These are phyloP conservation scores for Spodoptera frugiperda DNA, from an alignment of 1,140 invertebrate genomes.

Conservation along the genomic window DNA sequence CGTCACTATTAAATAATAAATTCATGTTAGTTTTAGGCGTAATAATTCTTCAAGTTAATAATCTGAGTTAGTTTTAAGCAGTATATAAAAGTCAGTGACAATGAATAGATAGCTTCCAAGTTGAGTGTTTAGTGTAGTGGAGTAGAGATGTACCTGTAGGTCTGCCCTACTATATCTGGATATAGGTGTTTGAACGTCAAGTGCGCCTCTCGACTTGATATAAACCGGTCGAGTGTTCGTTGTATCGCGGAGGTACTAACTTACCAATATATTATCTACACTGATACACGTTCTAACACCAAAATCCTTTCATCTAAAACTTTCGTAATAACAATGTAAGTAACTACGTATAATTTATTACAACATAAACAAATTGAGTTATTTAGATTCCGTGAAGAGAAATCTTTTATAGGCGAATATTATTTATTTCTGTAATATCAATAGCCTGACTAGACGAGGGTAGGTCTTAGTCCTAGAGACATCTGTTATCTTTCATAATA, in stretches of 20 bases:
- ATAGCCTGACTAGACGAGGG: conserved; percentile 7
- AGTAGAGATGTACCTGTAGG: conserved; percentile 2
- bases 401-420: not conserved
- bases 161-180: not conserved
- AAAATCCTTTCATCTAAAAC: not conserved
- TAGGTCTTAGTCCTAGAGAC: conserved; percentile 10
- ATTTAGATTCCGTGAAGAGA: not conserved
- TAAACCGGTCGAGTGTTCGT: conserved; percentile 22
- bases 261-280: not conserved
- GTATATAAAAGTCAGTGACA: not conserved
- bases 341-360: conserved; percentile 17
- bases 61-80: too few relatives aligned
- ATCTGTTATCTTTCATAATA: conserved; percentile 16
- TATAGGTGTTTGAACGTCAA: conserved; percentile 1
- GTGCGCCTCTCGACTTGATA: conserved; percentile 23
- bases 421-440: conserved; percentile 25
- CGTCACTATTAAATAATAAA: too few relatives aligned
- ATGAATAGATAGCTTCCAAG: conserved; percentile 32
- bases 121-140: conserved; percentile 26
- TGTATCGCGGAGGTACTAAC: not conserved
- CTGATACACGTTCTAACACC: too few relatives aligned
- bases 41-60: too few relatives aligned
- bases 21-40: too few relatives aligned
- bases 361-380: conserved; percentile 9
- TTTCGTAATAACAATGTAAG: conserved; percentile 2